phyloP scores from a whole-genome alignment of 2,888 invertebrate species.

The Netelia virgata region DNA sequence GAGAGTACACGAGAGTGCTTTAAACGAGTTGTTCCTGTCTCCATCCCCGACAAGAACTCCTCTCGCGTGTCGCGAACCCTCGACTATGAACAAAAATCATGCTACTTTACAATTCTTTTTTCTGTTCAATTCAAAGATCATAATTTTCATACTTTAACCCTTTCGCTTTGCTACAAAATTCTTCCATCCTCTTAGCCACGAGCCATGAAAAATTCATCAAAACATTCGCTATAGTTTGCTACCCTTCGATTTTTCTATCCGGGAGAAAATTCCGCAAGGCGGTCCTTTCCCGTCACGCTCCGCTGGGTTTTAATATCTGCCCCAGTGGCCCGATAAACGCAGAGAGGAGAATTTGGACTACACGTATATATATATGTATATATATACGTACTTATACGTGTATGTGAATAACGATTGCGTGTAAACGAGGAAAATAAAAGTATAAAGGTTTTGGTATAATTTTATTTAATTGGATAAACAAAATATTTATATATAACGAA shows the following conservation, averaged over 20 bases:
- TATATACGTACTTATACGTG: slow-evolving; percentile 17
- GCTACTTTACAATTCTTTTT: neutral
- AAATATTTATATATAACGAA: too few species aligned
- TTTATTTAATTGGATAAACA: neutral
- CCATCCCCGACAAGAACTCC: slow-evolving; percentile 46
- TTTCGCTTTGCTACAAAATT: neutral
- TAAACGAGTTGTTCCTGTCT: slow-evolving; percentile 62
- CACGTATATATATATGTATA: neutral
- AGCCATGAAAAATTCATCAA: slow-evolving; percentile 33
- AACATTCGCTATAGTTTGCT: slow-evolving; percentile 5
- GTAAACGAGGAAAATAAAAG: slow-evolving; percentile 1
- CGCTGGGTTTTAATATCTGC: slow-evolving; percentile 66
- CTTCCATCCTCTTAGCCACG: neutral
- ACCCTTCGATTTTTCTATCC: slow-evolving; percentile 52
- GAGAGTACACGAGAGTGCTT: slow-evolving; percentile 17
- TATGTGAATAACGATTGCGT: slow-evolving; percentile 25
- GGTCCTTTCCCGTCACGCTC: slow-evolving; percentile 61
- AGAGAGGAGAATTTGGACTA: slow-evolving; percentile 38
- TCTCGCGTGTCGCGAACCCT: neutral
- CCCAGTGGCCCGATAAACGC: slow-evolving; percentile 66
- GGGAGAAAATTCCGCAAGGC: slow-evolving; percentile 59
- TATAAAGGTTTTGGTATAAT: neutral
- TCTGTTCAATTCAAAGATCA: neutral
- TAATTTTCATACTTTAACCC: neutral
- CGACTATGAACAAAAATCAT: neutral